Evolutionary conservation across 2,797 vertebrate species (phyloP).

Genomic region (Emydoidea blandingii): DNA sequence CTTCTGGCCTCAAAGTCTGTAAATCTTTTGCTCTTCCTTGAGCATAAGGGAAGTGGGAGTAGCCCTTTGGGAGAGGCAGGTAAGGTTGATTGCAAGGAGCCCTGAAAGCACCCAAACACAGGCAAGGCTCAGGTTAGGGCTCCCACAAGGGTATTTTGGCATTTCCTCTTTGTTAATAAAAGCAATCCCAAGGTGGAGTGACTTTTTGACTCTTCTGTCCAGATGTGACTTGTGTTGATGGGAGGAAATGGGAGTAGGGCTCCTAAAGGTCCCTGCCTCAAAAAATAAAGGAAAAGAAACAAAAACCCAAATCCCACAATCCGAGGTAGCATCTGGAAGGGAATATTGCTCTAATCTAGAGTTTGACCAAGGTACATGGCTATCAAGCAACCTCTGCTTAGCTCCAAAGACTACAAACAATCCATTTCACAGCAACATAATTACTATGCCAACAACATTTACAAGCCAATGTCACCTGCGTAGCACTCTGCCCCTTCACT

Average conservation of each 20-base stretch:
- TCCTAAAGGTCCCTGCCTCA: too few species aligned
- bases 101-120: neutral
- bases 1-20: too few species aligned
- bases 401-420: neutral
- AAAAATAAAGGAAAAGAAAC: too few species aligned
- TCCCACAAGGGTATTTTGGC: neutral
- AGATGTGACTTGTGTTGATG: too few species aligned
- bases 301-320: neutral
- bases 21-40: neutral
- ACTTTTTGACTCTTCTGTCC: neutral
- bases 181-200: neutral
- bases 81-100: neutral
- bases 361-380: neutral
- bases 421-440: accelerated
- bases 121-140: neutral
- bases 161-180: neutral
- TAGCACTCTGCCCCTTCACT: neutral
- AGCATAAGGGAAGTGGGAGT: neutral
- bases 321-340: accelerated
- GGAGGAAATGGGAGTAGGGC: too few species aligned
- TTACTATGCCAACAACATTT: accelerated
- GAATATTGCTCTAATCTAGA: too few species aligned
- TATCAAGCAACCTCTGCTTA: neutral
- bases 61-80: accelerated
- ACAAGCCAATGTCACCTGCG: neutral